Percentiles rank a stretch among this genome's conserved stretches.
phyloP scores from a whole-genome alignment of 2,113 vertebrate species.

The Heloderma charlesbogerti region DNA sequence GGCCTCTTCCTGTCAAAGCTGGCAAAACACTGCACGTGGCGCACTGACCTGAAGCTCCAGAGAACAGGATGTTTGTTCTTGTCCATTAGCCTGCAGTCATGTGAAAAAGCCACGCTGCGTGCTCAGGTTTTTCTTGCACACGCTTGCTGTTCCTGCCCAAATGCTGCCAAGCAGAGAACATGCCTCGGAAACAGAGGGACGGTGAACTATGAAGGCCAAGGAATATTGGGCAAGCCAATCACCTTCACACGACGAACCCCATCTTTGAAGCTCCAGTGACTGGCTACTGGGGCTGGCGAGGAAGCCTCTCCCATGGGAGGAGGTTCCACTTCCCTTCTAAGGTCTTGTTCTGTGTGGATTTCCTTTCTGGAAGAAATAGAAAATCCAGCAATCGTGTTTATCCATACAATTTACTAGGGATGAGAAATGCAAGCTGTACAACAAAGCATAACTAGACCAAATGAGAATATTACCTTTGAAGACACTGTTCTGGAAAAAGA shows the following conservation, averaged over 20 bases:
- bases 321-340: neutral
- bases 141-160: neutral
- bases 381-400: neutral
- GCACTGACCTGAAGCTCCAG: neutral
- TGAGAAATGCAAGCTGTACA: neutral
- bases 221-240: neutral
- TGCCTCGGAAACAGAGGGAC: neutral
- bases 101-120: neutral
- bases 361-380: neutral
- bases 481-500: neutral
- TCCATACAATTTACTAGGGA: neutral
- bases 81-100: neutral
- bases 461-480: neutral
- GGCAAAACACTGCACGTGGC: neutral
- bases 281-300: neutral
- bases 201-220: neutral
- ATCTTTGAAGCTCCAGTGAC: neutral
- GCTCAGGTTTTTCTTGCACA: neutral
- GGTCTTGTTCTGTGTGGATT: neutral
- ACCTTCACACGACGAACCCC: neutral
- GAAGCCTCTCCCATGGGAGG: neutral
- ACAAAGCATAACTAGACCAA: neutral
- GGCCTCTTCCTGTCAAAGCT: neutral
- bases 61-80: constrained; percentile 7
- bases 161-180: neutral